Evolutionary conservation across 2,797 vertebrate genomes (phyloP), one percentile per base, ranked within the genome.

Genomic region (Chelmon rostratus): DNA sequence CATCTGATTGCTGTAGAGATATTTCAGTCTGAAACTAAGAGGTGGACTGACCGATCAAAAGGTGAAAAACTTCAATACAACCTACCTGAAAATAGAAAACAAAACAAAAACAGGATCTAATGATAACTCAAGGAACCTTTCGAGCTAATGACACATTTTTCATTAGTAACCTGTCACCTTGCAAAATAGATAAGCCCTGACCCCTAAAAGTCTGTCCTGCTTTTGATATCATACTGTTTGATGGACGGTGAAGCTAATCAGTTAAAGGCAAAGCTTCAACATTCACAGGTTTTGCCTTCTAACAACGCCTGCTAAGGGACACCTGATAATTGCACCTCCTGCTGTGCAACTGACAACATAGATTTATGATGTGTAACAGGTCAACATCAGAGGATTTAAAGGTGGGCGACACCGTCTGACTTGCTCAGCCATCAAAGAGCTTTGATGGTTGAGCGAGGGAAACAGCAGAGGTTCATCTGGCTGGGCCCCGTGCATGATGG

Each of bases 391-490:
- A 68, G 10, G 53, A 72, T 78, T 57, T 42, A 80, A 69, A 66
- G 46, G 50, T 61, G 28, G 9, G 16, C 49, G 66, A 54, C 16
- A 44, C 9, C 23, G 33, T 59, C 63, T 40, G 15, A 68, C 46
- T 9, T 2, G 6, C 53, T n/a, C n/a, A 53, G 35, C 23, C 42
- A 44, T 65, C 12, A 65, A 46, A 54, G 19, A 69, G 73, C 65
- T 76, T 79, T 85, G 73, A 80, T 73, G 54, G 21, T 31, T 77
- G 65, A 76, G 58, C 8, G 12, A 25, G 35, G 33, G 18, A 58
- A 56, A 11, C 28, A 35, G 28, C 15, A 61, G 49, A 12, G 37
- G 61, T 69, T 76, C 57, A 58, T 18, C 49, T 31, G 65, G 21
- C 61, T 19, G 53, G 47, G 16, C 19, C 23, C 31, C 10, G 19